Base-by-base conservation (phyloP, 2,113 vertebrate genomes). In the Fregata magnificens region DNA sequence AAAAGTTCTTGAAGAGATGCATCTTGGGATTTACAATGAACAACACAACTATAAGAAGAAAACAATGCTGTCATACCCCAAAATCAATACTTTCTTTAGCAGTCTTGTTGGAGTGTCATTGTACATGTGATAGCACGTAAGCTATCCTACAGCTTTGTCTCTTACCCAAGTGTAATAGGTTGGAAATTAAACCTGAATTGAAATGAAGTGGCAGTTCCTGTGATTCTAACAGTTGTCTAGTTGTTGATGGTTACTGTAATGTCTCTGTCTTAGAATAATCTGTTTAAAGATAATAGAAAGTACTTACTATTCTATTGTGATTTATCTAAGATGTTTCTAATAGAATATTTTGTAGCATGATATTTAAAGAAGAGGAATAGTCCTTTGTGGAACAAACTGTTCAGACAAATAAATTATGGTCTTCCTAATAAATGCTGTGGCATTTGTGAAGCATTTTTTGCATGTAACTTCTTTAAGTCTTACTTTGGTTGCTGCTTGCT, bases 121-220 rank as follows among this genome's bases (percentile, higher is more conserved):
- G 21, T 56, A 40, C 2, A 1, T 10, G 0, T 18, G 44, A 6
- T 59, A 47, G 16, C 28, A 26, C 0, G 0, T 74, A 29, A 53
- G 19, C 36, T 71, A 29, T 66, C 3, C 16, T 63, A 32, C 10
- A 44, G 62, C 7, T 87, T 85, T 4, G 3, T 65, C 8, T 90
- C 45, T 53, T 82, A 59, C 29, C 32, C 5, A 10, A 66, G 31
- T 79, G 21, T 42, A 42, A 13, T 24, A 42, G n/a, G 5, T 69
- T 69, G 52, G 53, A 53, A 92, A 56, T 61, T 24, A 81, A 83
- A 81, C 34, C 50, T 28, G 31, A 87, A 56, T n/a, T 76, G 38
- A 71, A 67, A 52, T 32, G 13, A 88, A 93, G 19, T 73, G 32
- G 10, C 5, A 36, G 28, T 66, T 93, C 53, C 26, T 47, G 59